Conservation (phyloP, 2,888 invertebrate species). For the Mesorhabditis spiculigera region DNA sequence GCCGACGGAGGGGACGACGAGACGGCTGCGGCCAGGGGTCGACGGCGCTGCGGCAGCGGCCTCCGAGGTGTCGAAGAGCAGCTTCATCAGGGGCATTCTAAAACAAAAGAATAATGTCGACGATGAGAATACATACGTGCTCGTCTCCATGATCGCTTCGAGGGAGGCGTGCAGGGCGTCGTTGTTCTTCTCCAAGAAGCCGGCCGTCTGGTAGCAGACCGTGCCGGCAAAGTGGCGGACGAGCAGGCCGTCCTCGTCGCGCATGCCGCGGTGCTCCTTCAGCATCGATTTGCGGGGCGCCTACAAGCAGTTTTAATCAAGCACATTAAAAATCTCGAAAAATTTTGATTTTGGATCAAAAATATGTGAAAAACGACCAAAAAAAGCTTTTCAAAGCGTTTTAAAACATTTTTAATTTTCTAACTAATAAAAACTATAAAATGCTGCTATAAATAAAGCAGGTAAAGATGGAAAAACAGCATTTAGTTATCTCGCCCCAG, state of each 20-base stretch:
- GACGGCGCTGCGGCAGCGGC: background rate
- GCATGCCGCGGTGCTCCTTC: constrained; percentile 77
- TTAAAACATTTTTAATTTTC: too few relatives aligned
- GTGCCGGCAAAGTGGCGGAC: constrained; percentile 95
- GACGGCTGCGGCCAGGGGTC: constrained; percentile 52
- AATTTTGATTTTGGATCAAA: too few relatives aligned
- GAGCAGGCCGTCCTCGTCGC: constrained; percentile 96
- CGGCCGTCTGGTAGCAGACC: constrained; percentile 89
- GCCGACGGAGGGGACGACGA: constrained; percentile 83
- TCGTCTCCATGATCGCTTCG: constrained; percentile 77
- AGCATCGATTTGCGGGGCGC: constrained; percentile 85
- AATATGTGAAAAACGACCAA: too few relatives aligned
- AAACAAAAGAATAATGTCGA: constrained; percentile 1
- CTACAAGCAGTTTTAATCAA: too few relatives aligned
- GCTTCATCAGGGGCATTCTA: background rate
- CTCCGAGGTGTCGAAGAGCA: background rate
- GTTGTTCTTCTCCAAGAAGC: constrained; percentile 97
- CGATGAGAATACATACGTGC: constrained; percentile 17
- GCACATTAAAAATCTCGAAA: too few relatives aligned
- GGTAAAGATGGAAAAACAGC: too few relatives aligned
- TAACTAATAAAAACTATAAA: too few relatives aligned
- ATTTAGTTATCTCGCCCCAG: too few relatives aligned
- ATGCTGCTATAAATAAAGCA: too few relatives aligned
- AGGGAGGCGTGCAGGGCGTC: constrained; percentile 92
- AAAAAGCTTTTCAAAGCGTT: too few relatives aligned